Evolutionary conservation across 37 sponge, comb jelly and placozoan genomes (phyloP).

Genomic region (Oopsacas minuta): DNA sequence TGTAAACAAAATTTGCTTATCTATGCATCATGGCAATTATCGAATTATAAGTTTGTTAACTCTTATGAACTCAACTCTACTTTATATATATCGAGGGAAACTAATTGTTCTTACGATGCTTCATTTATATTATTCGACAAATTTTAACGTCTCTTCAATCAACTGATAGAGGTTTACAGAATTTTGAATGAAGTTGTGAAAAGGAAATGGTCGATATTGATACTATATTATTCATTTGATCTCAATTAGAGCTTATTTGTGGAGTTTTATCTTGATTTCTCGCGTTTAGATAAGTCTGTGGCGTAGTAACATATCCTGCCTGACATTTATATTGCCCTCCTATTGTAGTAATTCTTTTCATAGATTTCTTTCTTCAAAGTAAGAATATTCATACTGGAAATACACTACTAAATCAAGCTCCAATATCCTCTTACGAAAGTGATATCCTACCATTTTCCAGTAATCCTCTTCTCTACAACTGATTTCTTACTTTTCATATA

Average conservation of each 20-base stretch:
- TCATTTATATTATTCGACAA: not conserved
- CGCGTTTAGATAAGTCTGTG: too few relatives aligned
- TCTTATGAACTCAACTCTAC: too few relatives aligned
- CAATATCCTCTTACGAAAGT: not conserved
- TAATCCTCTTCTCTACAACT: too few relatives aligned
- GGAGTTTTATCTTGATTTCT: too few relatives aligned
- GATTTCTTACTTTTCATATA: too few relatives aligned
- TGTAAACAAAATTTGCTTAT: too few relatives aligned
- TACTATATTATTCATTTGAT: too few relatives aligned
- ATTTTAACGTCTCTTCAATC: not conserved
- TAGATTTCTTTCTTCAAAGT: not conserved
- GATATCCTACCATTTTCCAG: not conserved
- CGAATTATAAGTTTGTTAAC: too few relatives aligned
- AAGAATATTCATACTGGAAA: not conserved
- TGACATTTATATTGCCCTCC: not conserved
- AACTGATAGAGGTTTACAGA: not conserved
- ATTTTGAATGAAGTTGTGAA: not conserved
- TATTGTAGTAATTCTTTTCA: not conserved
- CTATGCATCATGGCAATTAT: too few relatives aligned
- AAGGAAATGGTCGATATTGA: not conserved
- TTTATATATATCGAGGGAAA: not conserved
- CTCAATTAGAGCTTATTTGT: too few relatives aligned
- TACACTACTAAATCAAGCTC: not conserved
- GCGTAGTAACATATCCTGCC: too few relatives aligned
- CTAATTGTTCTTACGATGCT: not conserved